Evolutionary conservation across 2,113 vertebrate genomes (phyloP), one percentile per base, ranked within the genome.

Genomic region (Dipodomys ordii): DNA sequence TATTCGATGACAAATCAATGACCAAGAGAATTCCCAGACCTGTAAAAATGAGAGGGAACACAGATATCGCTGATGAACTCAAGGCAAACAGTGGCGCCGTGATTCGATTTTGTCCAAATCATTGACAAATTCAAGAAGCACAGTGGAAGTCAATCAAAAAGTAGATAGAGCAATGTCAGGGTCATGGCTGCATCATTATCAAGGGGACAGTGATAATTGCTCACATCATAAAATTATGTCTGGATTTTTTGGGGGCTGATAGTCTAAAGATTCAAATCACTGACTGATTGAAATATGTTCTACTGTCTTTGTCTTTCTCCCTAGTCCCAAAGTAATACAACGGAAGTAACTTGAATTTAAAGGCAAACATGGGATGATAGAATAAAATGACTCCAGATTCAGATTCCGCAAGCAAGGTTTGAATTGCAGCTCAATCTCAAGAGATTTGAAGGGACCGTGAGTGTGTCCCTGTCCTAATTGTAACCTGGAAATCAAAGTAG

Each of bases 371-470:
- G 2, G 0, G 44, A 7, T 30, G 9, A 4, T 64, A 3, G 6
- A 30, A 57, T 0, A 0, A 11, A 65, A 57, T 7, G 32, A 28
- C 25, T 44, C 5, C 28, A 11, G 6, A 30, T 64, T 80, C 13
- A 1, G 3, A 73, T 13, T 11, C 23, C 30, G 3, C 2, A 30
- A 5, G 0, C 5, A n/a, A 1, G 13, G 2, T 35, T 62, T n/a
- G 10, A 69, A 8, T 25, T 57, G 69, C 35, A 72, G 44, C 22
- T 89, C 71, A 57, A 28, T 19, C 13, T 6, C 28, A 64, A 68
- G n/a, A 19, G 39, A 3, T 30, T 0, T 49, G 49, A 49, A 12
- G 53, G 53, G 53, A 2, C 53, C 53, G 4, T 57, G 53, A 49
- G 30, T 16, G 7, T n/a, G 4, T 72, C 53, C 12, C 44, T 3